Conservation (phyloP, 2,113 vertebrate genomes). For the Spilogale gracilis region DNA sequence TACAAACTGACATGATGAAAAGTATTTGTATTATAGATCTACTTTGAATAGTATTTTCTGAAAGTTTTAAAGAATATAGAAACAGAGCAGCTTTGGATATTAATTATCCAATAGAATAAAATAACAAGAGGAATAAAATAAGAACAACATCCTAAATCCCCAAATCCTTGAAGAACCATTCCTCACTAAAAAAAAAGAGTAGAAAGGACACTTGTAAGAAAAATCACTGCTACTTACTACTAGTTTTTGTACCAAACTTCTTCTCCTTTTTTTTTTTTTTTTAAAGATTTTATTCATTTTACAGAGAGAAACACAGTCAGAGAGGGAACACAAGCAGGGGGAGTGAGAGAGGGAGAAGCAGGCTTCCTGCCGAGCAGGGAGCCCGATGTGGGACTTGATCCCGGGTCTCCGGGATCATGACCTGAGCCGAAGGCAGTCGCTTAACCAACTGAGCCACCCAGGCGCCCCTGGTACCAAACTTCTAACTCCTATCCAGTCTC, state of each 20-base stretch:
- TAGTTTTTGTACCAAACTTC: not conserved
- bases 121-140: not conserved
- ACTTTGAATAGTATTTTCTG: not conserved
- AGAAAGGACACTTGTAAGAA: not conserved
- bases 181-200: not conserved
- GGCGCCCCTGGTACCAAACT: not conserved
- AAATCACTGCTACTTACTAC: not conserved
- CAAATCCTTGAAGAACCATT: not conserved
- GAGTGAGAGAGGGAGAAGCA: no score
- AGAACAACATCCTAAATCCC: not conserved
- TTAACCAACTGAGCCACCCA: no score
- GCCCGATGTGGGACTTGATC: no score
- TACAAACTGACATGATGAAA: not conserved
- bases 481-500: not conserved
- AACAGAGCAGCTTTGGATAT: not conserved
- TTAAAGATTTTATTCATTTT: no score
- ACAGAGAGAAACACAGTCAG: no score
- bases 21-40: not conserved
- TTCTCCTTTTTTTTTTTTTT: no score
- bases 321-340: no score
- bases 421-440: no score
- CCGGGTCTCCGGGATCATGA: no score
- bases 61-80: not conserved
- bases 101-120: not conserved
- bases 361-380: no score